phyloP scores from a whole-genome alignment of 1,140 invertebrate genomes.

The Neotoxoptera formosana region DNA sequence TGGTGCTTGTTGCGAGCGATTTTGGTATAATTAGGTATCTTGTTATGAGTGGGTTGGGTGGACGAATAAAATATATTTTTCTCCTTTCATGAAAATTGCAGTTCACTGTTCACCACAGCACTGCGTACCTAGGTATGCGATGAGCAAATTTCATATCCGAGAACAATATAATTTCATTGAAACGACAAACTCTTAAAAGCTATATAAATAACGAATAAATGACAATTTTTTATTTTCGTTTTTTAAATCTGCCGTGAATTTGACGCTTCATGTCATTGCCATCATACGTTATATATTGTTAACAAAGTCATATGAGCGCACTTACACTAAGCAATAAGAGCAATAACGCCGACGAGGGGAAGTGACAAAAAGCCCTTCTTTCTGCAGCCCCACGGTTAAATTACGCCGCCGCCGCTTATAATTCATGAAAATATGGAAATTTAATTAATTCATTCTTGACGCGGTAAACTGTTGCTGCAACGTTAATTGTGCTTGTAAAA shows the following conservation, averaged over 20 bases:
- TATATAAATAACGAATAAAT: background rate
- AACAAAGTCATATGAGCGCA: background rate
- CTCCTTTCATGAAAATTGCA: too few species aligned
- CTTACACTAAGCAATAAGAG: too few species aligned
- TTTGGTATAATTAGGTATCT: too few species aligned
- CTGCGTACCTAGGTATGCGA: background rate
- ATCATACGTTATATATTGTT: background rate
- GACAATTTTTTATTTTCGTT: background rate
- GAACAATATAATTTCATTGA: background rate
- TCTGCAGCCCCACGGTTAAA: background rate
- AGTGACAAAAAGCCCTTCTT: background rate
- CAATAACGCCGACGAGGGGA: background rate
- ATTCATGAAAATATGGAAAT: conserved; percentile 44
- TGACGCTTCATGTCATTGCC: background rate
- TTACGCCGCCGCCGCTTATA: background rate
- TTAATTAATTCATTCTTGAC: conserved; percentile 28
- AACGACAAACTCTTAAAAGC: background rate
- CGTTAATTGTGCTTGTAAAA: conserved; percentile 53
- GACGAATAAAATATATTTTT: too few species aligned
- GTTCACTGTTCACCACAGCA: too few species aligned
- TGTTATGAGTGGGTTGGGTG: too few species aligned
- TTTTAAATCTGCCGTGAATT: background rate
- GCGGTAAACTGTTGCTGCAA: conserved; percentile 3
- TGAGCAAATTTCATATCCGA: background rate
- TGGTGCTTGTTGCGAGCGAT: too few species aligned